Evolutionary conservation across 2,113 vertebrate genomes (phyloP).

Genomic region (Xiphophorus hellerii): DNA sequence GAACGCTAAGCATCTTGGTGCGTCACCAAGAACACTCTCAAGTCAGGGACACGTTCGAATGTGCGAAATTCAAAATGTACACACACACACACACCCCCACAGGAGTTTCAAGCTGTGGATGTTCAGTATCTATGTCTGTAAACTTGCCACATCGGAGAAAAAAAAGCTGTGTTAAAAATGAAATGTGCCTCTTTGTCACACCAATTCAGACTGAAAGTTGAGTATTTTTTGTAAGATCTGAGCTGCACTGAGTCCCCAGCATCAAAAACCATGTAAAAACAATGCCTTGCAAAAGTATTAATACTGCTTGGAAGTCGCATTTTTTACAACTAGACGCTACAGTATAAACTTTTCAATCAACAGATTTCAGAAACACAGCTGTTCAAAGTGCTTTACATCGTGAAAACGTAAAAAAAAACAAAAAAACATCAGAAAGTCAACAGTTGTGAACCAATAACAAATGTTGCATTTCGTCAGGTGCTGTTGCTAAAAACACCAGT

Average conservation of each 20-base stretch:
- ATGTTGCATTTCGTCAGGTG: no score
- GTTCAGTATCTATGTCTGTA: slow-evolving; percentile 25
- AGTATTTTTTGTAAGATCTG: slow-evolving; percentile 5
- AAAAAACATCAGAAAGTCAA: no score
- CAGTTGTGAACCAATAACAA: no score
- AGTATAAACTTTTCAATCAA: no score
- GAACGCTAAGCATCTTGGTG: slow-evolving; percentile 44
- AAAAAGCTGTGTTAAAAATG: neutral
- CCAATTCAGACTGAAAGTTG: neutral
- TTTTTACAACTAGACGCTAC: no score
- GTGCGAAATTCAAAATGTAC: slow-evolving; percentile 53
- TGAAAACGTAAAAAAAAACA: no score
- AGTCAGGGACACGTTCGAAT: slow-evolving; percentile 59
- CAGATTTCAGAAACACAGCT: no score
- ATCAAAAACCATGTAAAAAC: neutral
- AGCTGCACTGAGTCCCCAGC: slow-evolving; percentile 15
- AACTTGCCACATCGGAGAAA: slow-evolving; percentile 9
- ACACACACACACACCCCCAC: slow-evolving; percentile 34
- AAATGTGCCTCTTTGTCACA: neutral
- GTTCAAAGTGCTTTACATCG: no score
- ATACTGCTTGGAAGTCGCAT: no score
- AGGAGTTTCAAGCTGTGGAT: slow-evolving; percentile 15
- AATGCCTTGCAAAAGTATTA: no score
- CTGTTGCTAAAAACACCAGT: no score
- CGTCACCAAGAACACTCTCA: slow-evolving; percentile 48